These are phyloP conservation scores for Salpingus planirostris DNA, from an alignment of 2,888 invertebrate genomes.

Conservation along the genomic window DNA sequence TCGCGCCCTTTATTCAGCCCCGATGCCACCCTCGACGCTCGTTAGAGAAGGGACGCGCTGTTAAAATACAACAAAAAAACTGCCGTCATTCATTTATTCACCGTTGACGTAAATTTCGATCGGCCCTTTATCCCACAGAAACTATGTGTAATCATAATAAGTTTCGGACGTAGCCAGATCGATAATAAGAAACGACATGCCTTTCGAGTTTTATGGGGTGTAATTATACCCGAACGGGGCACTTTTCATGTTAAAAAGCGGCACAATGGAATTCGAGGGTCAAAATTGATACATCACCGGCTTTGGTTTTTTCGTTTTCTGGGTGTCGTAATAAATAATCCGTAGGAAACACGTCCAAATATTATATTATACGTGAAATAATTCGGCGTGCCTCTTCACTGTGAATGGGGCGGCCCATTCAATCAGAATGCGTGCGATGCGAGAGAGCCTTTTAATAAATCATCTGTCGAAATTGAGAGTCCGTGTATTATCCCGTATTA, in stretches of 20 bases:
- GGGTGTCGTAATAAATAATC: conserved; percentile 10
- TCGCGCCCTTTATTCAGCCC: conserved; percentile 35
- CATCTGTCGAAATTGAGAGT: too few relatives aligned
- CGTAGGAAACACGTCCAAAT: conserved; percentile 14
- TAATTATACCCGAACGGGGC: too few relatives aligned
- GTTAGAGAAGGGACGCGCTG: conserved; percentile 30
- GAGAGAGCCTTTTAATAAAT: conserved; percentile 31
- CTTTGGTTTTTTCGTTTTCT: conserved; percentile 6
- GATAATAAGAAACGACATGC: too few relatives aligned
- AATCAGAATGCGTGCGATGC: conserved; percentile 6
- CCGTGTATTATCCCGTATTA: too few relatives aligned
- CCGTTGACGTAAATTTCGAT: conserved; percentile 12
- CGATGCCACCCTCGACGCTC: conserved; percentile 40
- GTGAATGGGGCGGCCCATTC: too few relatives aligned
- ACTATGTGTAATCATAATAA: too few relatives aligned
- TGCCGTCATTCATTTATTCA: conserved; percentile 19
- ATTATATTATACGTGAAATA: conserved; percentile 11
- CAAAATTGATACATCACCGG: conserved; percentile 10
- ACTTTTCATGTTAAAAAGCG: too few relatives aligned
- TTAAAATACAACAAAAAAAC: conserved; percentile 27
- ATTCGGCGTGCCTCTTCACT: conserved; percentile 10
- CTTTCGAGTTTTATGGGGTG: too few relatives aligned
- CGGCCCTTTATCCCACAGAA: too few relatives aligned
- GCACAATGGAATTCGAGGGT: too few relatives aligned
- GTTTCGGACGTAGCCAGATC: too few relatives aligned